Conservation (phyloP, 2,113 vertebrate species). For the Scalopus aquaticus region DNA sequence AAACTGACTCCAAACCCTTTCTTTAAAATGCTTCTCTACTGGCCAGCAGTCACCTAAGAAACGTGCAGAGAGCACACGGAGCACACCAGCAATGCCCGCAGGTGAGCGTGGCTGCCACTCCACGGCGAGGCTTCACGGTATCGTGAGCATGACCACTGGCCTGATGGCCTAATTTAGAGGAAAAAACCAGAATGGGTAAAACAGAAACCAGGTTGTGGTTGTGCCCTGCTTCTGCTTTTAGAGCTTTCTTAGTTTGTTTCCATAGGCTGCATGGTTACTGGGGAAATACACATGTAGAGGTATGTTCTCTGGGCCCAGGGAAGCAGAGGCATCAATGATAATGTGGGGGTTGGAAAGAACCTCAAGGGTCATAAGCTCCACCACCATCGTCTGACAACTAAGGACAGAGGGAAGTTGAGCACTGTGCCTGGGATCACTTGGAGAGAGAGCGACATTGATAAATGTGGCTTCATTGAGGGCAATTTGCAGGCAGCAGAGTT, state of each 20-base stretch:
- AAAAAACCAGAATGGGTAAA: neutral
- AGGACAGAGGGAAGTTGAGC: neutral
- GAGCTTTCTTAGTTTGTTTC: neutral
- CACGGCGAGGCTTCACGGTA: neutral
- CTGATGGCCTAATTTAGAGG: neutral
- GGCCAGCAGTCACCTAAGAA: neutral
- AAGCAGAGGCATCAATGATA: neutral
- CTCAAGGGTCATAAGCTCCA: neutral
- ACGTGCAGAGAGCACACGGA: neutral
- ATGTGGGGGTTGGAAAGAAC: neutral
- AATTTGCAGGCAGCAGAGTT: neutral
- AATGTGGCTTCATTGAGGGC: accelerated
- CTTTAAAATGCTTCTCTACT: neutral
- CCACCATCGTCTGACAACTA: neutral
- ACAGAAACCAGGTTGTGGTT: neutral
- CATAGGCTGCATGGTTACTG: neutral
- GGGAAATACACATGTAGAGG: neutral
- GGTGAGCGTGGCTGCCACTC: neutral
- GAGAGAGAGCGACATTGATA: neutral
- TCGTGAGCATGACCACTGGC: neutral
- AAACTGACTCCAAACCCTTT: neutral
- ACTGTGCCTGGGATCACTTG: neutral
- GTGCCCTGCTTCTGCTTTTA: constrained; percentile 21
- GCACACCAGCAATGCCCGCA: neutral
- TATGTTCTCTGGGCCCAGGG: neutral